Base-by-base conservation (phyloP, 2,113 vertebrate species). In the Lagopus leucura region DNA sequence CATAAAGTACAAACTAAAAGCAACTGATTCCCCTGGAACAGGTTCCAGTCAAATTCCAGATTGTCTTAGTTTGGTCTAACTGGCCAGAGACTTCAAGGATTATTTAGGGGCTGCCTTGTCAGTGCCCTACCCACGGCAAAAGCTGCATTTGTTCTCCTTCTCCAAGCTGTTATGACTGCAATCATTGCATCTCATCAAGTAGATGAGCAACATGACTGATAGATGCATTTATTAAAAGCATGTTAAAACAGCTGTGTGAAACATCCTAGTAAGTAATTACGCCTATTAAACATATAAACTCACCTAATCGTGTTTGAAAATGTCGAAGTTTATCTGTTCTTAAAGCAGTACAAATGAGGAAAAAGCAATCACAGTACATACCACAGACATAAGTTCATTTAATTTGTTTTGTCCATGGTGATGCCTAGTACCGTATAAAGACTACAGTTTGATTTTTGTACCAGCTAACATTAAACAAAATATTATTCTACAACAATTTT, bases 11-110 rank as follows among this genome's bases (percentile, higher is more conserved):
- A 89, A 85, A 63, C 22, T 27, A 48, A 82, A 82, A 81, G 87
- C 50, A 61, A 55, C 22, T 11, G 36, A 36, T n/a, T 38, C 38
- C 47, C 10, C 25, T 0, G 0, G 70, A 17, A 48, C 10, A 80
- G 69, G 40, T 63, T 73, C 72, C 1, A 0, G n/a, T 34, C 38
- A 7, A 84, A 30, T 28, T 76, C 54, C 40, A 69, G 48, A 66
- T 30, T 40, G 27, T 28, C 15, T 54, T 8, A 15, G 17, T 6
- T 3, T 27, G 13, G 12, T 24, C 17, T 32, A 19, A 55, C 18
- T 17, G 63, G 34, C 18, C 47, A 71, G 36, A 86, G 43, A 38
- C 57, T 42, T 42, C 43, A 28, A 38, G 32, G 30, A 22, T 55
- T 58, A 67, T 11, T 58, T 32, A 36, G 10, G n/a, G n/a, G 45